These are phyloP conservation scores for Paramuricea clavata DNA, from an alignment of 92 coral and sea anemone genomes.

Conservation along the genomic window DNA sequence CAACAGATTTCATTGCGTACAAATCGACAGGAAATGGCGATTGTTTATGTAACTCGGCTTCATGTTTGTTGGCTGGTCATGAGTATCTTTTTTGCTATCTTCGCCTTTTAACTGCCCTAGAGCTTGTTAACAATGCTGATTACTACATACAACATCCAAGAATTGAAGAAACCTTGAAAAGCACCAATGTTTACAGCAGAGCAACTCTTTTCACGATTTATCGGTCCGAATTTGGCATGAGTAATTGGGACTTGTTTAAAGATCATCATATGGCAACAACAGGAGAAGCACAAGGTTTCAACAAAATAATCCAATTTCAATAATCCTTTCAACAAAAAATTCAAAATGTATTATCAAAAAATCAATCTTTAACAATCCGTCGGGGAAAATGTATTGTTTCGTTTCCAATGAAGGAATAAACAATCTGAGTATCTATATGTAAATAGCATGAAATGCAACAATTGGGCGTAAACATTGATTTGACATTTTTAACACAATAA, in stretches of 20 bases:
- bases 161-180: not conserved
- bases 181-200: not conserved
- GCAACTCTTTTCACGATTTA: not conserved
- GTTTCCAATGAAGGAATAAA: too few relatives aligned
- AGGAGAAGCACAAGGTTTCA: constrained; percentile 6
- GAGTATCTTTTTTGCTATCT: constrained; percentile 32
- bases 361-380: too few relatives aligned
- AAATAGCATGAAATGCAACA: too few relatives aligned
- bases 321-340: too few relatives aligned
- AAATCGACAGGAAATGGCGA: constrained; percentile 42
- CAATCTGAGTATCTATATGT: too few relatives aligned
- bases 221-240: not conserved
- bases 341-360: too few relatives aligned
- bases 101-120: constrained; percentile 5
- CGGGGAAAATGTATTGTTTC: too few relatives aligned
- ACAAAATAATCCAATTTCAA: too few relatives aligned
- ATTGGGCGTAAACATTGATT: too few relatives aligned
- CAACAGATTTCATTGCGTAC: constrained; percentile 17
- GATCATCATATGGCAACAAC: not conserved
- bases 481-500: too few relatives aligned
- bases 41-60: constrained; percentile 30
- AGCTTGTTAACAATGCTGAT: not conserved
- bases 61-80: constrained; percentile 39
- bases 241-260: not conserved
- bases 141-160: not conserved